Evolutionary conservation across 2,888 invertebrate genomes (phyloP).

Genomic region (Drosophila hamatofila): DNA sequence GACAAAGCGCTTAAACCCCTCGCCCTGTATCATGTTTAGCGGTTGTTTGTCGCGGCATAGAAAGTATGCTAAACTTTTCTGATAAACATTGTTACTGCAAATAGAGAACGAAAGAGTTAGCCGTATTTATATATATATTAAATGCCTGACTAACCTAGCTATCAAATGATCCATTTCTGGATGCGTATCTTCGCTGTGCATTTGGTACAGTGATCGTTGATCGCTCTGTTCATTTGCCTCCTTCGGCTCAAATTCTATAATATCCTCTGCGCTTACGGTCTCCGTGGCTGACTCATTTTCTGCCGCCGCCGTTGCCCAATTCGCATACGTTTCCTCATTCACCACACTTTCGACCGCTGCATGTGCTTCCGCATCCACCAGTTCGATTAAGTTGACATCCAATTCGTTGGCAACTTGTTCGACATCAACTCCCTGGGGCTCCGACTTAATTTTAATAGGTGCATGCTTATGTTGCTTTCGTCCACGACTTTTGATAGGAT

Average conservation of each 20-base stretch:
- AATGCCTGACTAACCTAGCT: neutral
- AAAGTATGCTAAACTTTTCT: constrained; percentile 50
- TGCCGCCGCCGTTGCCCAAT: constrained; percentile 31
- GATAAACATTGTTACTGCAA: constrained; percentile 1
- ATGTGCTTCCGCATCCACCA: constrained; percentile 46
- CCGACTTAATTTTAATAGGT: constrained; percentile 32
- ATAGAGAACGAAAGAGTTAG: neutral
- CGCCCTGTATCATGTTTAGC: constrained; percentile 37
- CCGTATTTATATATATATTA: neutral
- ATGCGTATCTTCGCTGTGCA: constrained; percentile 18
- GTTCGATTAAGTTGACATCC: constrained; percentile 41
- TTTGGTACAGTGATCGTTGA: constrained; percentile 27
- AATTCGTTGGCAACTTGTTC: constrained; percentile 14
- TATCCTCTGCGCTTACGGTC: constrained; percentile 50
- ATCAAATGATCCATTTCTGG: constrained; percentile 8
- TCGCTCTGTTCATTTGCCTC: constrained; percentile 28
- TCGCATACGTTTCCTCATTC: constrained; percentile 43
- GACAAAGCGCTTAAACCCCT: constrained; percentile 46
- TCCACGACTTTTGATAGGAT: constrained; percentile 17
- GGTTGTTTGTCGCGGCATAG: constrained; percentile 57
- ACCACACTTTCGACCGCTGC: constrained; percentile 37
- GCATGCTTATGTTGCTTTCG: constrained; percentile 30
- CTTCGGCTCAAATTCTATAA: constrained; percentile 64
- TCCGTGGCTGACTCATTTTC: constrained; percentile 46
- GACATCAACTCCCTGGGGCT: constrained; percentile 9